Conservation (phyloP, 1,140 invertebrate species). For the Brachionus rotundiformis region DNA sequence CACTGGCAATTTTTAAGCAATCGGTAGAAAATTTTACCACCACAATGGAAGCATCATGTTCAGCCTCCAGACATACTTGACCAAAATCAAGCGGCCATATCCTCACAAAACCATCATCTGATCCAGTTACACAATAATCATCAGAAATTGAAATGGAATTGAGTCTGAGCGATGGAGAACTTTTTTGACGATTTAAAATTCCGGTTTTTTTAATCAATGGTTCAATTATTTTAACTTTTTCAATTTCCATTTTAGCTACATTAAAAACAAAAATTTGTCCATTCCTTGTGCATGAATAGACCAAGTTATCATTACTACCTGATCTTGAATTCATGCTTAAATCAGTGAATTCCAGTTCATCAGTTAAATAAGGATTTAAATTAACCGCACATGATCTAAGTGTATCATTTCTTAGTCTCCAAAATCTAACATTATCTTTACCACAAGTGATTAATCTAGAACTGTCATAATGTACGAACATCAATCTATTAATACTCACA, state of each 20-base stretch:
- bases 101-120: slow-evolving; percentile 63
- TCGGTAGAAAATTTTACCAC: background rate
- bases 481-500: slow-evolving; percentile 60
- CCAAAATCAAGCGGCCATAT: slow-evolving; percentile 64
- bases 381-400: slow-evolving; percentile 61
- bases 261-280: slow-evolving; percentile 59
- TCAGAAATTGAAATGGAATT: slow-evolving; percentile 62
- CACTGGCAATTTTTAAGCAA: slow-evolving; percentile 14
- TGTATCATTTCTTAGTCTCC: slow-evolving; percentile 61
- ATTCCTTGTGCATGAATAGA: slow-evolving; percentile 61
- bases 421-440: slow-evolving; percentile 61
- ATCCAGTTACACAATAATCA: slow-evolving; percentile 64
- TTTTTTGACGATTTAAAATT: slow-evolving; percentile 25
- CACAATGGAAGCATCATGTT: slow-evolving; percentile 53
- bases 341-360: slow-evolving; percentile 61
- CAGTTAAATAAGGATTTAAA: slow-evolving; percentile 59
- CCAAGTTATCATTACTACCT: slow-evolving; percentile 57
- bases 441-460: slow-evolving; percentile 64
- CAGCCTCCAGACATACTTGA: slow-evolving; percentile 63
- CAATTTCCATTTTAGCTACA: slow-evolving; percentile 50
- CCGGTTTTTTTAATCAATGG: background rate
- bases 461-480: slow-evolving; percentile 61
- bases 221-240: slow-evolving; percentile 49
- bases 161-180: slow-evolving; percentile 53
- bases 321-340: slow-evolving; percentile 60